phyloP scores from a whole-genome alignment of 2,797 vertebrate species.

The Pipistrellus nathusii region DNA sequence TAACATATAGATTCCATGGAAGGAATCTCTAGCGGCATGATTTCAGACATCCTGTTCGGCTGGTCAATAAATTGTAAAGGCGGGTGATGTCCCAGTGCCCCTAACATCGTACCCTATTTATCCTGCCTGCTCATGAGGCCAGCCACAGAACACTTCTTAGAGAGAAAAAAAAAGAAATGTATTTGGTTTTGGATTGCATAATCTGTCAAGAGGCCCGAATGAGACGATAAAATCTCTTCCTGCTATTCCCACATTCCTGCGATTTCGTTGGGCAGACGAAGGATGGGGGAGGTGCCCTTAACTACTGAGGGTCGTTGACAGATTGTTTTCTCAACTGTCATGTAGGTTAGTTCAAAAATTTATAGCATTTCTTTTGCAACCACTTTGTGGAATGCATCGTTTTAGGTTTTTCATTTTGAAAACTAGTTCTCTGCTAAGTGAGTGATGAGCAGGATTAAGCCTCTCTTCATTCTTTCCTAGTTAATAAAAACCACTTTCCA shows the following conservation, averaged over 20 bases:
- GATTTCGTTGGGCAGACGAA: slow-evolving; percentile 30
- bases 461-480: slow-evolving; percentile 28
- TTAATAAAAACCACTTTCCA: slow-evolving; percentile 49
- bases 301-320: not conserved
- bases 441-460: not conserved
- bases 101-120: not conserved
- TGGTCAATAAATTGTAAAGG: not conserved
- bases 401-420: slow-evolving; percentile 42
- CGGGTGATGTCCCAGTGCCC: not conserved
- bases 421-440: slow-evolving; percentile 47
- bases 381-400: not conserved
- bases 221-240: not conserved
- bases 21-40: not conserved
- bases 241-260: not conserved
- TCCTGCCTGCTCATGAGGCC: not conserved
- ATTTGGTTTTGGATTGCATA: slow-evolving; percentile 31
- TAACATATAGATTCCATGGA: not conserved
- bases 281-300: not conserved
- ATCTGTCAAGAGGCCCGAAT: not conserved
- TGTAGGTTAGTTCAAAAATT: slow-evolving; percentile 22
- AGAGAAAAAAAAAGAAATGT: not conserved
- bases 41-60: not conserved
- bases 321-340: slow-evolving; percentile 53
- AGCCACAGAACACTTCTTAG: not conserved
- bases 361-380: slow-evolving; percentile 30